Evolutionary conservation across 2,888 invertebrate genomes (phyloP).

Genomic region (Hydriomena furcata): DNA sequence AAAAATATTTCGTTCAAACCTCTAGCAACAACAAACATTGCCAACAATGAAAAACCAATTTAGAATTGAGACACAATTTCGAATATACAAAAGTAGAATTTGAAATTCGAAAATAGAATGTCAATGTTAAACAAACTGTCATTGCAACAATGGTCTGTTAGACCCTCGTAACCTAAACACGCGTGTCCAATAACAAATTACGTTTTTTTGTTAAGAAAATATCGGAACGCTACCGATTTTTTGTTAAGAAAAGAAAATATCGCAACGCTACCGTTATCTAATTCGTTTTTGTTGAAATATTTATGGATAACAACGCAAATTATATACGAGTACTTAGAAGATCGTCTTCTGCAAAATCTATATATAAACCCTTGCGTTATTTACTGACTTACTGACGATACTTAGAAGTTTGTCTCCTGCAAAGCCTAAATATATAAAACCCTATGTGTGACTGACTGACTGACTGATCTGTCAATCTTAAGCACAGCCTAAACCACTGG

Average conservation of each 20-base stretch:
- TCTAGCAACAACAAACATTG: slow-evolving; percentile 16
- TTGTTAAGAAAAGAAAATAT: slow-evolving; percentile 49
- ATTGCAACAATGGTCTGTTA: slow-evolving; percentile 56
- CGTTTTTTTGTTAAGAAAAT: slow-evolving; percentile 49
- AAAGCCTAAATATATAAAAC: too few species aligned
- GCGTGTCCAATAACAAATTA: slow-evolving; percentile 66
- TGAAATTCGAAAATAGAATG: slow-evolving; percentile 53
- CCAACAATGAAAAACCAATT: slow-evolving; percentile 34
- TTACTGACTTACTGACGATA: too few species aligned
- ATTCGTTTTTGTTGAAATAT: slow-evolving; percentile 38
- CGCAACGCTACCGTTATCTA: slow-evolving; percentile 42
- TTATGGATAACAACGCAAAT: slow-evolving; percentile 14
- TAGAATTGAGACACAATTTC: slow-evolving; percentile 55
- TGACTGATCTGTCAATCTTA: too few species aligned
- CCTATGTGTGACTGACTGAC: too few species aligned
- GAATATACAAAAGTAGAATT: slow-evolving; percentile 54
- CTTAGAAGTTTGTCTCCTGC: too few species aligned
- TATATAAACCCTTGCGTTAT: too few species aligned
- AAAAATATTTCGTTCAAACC: background rate
- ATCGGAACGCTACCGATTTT: slow-evolving; percentile 50
- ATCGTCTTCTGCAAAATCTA: too few species aligned
- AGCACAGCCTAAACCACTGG: too few species aligned
- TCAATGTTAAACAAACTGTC: slow-evolving; percentile 69
- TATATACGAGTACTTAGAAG: too few species aligned
- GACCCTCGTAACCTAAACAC: slow-evolving; percentile 51